These are phyloP conservation scores for Pandion haliaetus DNA, from an alignment of 2,113 vertebrate genomes.

Conservation along the genomic window DNA sequence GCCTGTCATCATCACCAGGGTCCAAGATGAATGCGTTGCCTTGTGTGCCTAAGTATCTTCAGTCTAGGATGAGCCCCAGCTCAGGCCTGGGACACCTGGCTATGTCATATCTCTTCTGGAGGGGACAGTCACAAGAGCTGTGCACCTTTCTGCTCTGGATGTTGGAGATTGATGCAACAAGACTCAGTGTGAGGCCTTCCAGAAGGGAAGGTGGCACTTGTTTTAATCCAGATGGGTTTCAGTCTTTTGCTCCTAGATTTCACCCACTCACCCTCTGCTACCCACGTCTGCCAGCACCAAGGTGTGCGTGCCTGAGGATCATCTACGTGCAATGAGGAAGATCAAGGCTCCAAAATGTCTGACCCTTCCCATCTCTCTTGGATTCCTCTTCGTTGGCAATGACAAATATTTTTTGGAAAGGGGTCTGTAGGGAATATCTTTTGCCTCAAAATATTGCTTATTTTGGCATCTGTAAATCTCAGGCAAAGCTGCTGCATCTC, in stretches of 20 bases:
- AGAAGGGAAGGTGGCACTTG: background rate
- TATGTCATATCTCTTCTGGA: background rate
- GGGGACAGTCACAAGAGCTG: background rate
- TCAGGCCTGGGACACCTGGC: background rate
- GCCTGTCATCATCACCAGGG: background rate
- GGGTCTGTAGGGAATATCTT: background rate
- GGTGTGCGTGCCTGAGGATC: background rate
- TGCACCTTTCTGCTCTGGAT: background rate
- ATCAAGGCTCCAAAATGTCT: background rate
- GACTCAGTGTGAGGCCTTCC: rapidly evolving
- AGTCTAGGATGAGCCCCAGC: background rate
- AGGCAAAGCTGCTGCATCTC: background rate
- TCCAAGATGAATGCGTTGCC: background rate
- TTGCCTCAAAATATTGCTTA: background rate
- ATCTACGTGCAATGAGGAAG: background rate
- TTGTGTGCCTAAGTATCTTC: background rate
- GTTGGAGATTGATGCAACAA: rapidly evolving
- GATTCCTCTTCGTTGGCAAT: rapidly evolving
- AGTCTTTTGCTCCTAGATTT: background rate
- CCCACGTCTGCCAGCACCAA: background rate
- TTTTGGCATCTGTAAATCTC: background rate
- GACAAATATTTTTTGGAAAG: background rate
- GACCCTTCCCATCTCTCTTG: background rate
- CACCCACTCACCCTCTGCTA: background rate
- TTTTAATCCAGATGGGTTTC: background rate